phyloP scores from a whole-genome alignment of 2,797 vertebrate genomes.

The Onychomys arenicola region DNA sequence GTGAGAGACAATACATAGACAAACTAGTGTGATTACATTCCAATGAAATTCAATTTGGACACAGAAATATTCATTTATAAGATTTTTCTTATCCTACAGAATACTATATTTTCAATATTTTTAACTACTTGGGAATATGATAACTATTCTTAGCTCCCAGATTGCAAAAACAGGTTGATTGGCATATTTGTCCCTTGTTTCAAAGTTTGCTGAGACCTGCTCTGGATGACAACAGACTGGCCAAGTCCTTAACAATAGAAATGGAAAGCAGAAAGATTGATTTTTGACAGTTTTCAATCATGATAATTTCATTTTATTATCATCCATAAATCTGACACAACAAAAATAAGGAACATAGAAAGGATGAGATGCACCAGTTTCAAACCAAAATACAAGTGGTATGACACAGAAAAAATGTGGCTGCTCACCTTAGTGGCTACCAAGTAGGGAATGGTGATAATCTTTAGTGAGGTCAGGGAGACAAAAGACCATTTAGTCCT shows the following conservation, averaged over 20 bases:
- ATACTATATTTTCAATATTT: not conserved
- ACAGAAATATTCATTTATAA: conserved; percentile 27
- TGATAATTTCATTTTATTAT: not conserved
- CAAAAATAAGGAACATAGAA: conserved; percentile 16
- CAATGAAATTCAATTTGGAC: not conserved
- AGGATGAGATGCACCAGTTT: not conserved
- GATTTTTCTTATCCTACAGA: not conserved
- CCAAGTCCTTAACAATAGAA: not conserved
- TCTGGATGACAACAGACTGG: not conserved
- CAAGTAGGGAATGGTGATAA: not conserved
- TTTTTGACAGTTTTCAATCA: not conserved
- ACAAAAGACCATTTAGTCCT: not conserved
- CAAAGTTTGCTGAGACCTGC: not conserved
- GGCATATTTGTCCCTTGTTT: not conserved
- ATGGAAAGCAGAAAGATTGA: not conserved
- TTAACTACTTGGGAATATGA: not conserved
- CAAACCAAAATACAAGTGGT: not conserved
- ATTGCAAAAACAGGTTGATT: not conserved
- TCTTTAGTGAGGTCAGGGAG: not conserved
- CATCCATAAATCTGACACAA: not conserved
- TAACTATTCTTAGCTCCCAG: conserved; percentile 8
- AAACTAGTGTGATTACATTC: not conserved
- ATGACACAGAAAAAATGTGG: not conserved
- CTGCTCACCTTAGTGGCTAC: not conserved
- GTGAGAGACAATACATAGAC: not conserved